Percentiles rank a stretch among this genome's conserved stretches.
phyloP scores from a whole-genome alignment of 1,140 invertebrate genomes.

The Archivesica marissinica region DNA sequence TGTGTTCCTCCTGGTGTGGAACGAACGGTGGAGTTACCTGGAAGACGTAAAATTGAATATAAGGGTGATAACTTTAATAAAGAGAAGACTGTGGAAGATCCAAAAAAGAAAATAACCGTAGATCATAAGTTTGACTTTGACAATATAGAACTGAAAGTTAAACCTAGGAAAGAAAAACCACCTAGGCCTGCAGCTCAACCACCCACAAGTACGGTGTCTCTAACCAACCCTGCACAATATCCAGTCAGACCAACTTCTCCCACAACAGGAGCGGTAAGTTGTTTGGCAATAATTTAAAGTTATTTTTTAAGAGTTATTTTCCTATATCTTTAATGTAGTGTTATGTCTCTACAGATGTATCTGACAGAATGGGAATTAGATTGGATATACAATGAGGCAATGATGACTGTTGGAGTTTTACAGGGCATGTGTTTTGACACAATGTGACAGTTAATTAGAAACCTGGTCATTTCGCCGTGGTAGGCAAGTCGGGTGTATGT shows the following conservation, averaged over 20 bases:
- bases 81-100: neutral
- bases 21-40: neutral
- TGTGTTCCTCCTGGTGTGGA: neutral
- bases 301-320: too few species aligned
- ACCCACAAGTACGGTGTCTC: neutral
- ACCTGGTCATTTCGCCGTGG: too few species aligned
- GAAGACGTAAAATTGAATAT: conserved; percentile 16
- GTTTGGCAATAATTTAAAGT: too few species aligned
- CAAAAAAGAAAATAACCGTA: conserved; percentile 47
- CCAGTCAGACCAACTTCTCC: conserved; percentile 49
- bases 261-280: conserved; percentile 8
- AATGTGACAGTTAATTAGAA: too few species aligned
- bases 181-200: conserved; percentile 25
- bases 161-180: conserved; percentile 15
- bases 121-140: conserved; percentile 51
- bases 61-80: conserved; percentile 1
- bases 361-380: too few species aligned
- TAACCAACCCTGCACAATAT: neutral
- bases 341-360: too few species aligned
- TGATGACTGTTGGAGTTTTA: too few species aligned
- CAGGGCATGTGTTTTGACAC: too few species aligned
- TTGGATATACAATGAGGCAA: too few species aligned
- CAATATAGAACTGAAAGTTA: conserved; percentile 1
- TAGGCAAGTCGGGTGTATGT: too few species aligned
- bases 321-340: too few species aligned